Conservation (phyloP, 2,888 invertebrate species). For the Melikaiella ostensackeni region DNA sequence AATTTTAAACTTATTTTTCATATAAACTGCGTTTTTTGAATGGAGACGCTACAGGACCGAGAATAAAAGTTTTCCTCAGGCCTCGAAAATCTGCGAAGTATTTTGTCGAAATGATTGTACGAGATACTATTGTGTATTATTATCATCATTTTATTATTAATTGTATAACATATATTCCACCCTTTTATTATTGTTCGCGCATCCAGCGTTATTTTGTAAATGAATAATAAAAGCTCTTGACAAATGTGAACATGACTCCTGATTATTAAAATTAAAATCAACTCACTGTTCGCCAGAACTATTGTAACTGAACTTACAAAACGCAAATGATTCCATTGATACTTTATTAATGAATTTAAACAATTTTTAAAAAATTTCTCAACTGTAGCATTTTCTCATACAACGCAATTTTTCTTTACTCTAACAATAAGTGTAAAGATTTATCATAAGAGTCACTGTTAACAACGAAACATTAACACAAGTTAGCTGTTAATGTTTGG, state of each 20-base stretch:
- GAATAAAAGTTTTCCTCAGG: slow-evolving; percentile 32
- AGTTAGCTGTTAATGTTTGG: too few species aligned
- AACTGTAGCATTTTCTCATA: too few species aligned
- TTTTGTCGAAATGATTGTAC: slow-evolving; percentile 28
- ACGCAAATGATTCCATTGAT: too few species aligned
- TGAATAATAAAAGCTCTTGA: slow-evolving; percentile 70
- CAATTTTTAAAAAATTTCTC: too few species aligned
- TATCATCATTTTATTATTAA: slow-evolving; percentile 55
- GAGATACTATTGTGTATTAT: slow-evolving; percentile 49
- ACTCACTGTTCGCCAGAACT: too few species aligned
- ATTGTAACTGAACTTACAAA: too few species aligned
- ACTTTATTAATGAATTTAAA: too few species aligned
- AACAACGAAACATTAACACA: too few species aligned
- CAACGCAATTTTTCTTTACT: too few species aligned
- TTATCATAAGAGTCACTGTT: too few species aligned
- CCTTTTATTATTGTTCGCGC: slow-evolving; percentile 66
- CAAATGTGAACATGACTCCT: slow-evolving; percentile 51
- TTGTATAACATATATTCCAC: slow-evolving; percentile 51
- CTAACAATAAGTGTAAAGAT: too few species aligned
- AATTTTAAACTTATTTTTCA: slow-evolving; percentile 13
- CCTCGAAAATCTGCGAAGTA: slow-evolving; percentile 31
- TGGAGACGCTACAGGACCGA: background rate
- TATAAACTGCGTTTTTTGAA: slow-evolving; percentile 4
- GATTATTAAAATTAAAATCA: background rate
- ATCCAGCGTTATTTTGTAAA: slow-evolving; percentile 70